Evolutionary conservation across 2,797 vertebrate species (phyloP).

Genomic region (Rhinogobio ventralis): DNA sequence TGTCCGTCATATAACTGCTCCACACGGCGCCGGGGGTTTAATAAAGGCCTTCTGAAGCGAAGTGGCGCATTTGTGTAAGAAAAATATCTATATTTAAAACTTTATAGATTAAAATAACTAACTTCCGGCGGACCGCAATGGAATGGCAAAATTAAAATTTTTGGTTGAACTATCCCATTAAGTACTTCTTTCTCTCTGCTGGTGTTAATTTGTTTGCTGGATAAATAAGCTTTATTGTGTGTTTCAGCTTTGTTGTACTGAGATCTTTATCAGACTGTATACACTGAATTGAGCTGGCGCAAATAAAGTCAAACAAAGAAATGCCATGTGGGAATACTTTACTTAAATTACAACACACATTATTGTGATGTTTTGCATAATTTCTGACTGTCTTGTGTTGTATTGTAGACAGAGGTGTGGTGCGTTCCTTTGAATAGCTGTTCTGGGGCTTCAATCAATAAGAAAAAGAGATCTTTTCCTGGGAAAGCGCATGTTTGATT

Average conservation of each 20-base stretch:
- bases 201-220: neutral
- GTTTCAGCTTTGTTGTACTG: conserved; percentile 13
- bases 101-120: no score
- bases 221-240: neutral
- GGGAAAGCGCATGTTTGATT: conserved; percentile 6
- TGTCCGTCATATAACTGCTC: no score
- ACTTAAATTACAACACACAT: conserved; percentile 13
- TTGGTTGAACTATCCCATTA: neutral
- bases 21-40: no score
- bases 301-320: conserved; percentile 40
- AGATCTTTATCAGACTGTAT: conserved; percentile 15
- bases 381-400: neutral
- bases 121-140: no score
- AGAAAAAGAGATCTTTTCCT: conserved; percentile 15
- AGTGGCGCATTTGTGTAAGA: no score
- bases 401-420: conserved; percentile 34
- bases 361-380: conserved; percentile 8
- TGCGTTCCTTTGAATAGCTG: conserved; percentile 5
- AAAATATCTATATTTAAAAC: no score
- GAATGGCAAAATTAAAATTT: neutral
- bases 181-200: neutral
- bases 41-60: no score
- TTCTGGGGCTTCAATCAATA: conserved; percentile 1
- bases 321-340: conserved; percentile 10
- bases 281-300: conserved; percentile 4